Evolutionary conservation across 2,888 invertebrate genomes (phyloP).

Genomic region (Agonum fuliginosum): DNA sequence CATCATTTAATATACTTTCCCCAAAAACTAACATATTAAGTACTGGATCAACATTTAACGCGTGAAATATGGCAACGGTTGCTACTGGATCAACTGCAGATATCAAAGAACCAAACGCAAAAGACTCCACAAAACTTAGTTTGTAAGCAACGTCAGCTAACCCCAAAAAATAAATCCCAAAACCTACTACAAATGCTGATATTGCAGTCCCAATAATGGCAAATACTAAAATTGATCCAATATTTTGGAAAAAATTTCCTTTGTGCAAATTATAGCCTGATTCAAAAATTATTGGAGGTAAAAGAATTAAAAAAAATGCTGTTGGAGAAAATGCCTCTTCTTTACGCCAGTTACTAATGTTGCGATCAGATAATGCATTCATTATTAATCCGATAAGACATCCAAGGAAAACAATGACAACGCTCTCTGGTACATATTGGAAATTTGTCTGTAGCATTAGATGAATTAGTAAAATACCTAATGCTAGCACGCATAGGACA

Average conservation of each 20-base stretch:
- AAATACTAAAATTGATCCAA: slow-evolving; percentile 98
- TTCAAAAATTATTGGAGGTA: slow-evolving; percentile 99
- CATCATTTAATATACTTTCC: slow-evolving; percentile 97
- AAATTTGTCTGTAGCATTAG: slow-evolving; percentile 96
- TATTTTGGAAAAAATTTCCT: slow-evolving; percentile 97
- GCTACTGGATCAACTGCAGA: slow-evolving; percentile 99
- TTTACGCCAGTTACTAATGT: slow-evolving; percentile 95
- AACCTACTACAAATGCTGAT: slow-evolving; percentile 97
- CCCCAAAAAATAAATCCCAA: slow-evolving; percentile 95
- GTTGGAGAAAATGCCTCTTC: slow-evolving; percentile 99
- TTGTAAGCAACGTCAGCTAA: slow-evolving; percentile 93
- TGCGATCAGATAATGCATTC: slow-evolving; percentile 90
- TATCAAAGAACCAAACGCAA: slow-evolving; percentile 98
- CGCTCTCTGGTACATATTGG: slow-evolving; percentile 97
- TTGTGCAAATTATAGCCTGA: slow-evolving; percentile 99
- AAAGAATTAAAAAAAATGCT: slow-evolving; percentile 95
- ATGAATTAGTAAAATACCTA: slow-evolving; percentile 96
- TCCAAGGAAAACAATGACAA: slow-evolving; percentile 96
- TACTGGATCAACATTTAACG: slow-evolving; percentile 96
- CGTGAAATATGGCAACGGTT: slow-evolving; percentile 98
- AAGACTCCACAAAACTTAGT: slow-evolving; percentile 96
- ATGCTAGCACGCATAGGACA: slow-evolving; percentile 94
- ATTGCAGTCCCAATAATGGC: slow-evolving; percentile 98
- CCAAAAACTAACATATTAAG: slow-evolving; percentile 99
- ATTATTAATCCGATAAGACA: slow-evolving; percentile 93